phyloP scores from a whole-genome alignment of 1,140 invertebrate species.

The Drosophila littoralis region DNA sequence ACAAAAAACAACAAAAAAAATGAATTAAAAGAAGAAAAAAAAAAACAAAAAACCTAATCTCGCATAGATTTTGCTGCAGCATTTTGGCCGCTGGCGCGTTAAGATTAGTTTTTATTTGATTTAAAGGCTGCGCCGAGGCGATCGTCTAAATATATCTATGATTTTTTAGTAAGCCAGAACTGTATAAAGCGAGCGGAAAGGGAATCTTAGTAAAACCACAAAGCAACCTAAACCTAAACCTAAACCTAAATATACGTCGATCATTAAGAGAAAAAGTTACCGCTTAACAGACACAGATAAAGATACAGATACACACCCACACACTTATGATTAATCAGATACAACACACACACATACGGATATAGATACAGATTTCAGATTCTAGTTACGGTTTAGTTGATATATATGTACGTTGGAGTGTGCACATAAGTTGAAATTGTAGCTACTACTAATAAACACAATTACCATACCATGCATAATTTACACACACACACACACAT shows the following conservation, averaged over 20 bases:
- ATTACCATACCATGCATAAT: slow-evolving; percentile 46
- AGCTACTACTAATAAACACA: slow-evolving; percentile 69
- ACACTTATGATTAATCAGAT: slow-evolving; percentile 20
- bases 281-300: slow-evolving; percentile 28
- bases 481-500: slow-evolving; percentile 23
- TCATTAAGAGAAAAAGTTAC: slow-evolving; percentile 36
- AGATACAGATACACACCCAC: slow-evolving; percentile 12
- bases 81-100: slow-evolving; percentile 64
- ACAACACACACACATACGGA: slow-evolving; percentile 13
- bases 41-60: slow-evolving; percentile 63
- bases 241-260: slow-evolving; percentile 32
- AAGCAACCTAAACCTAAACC: slow-evolving; percentile 41
- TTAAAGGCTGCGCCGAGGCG: slow-evolving; percentile 33
- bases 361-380: slow-evolving; percentile 53
- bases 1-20: background rate
- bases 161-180: slow-evolving; percentile 44
- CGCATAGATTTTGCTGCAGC: slow-evolving; percentile 68
- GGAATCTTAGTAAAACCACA: slow-evolving; percentile 23
- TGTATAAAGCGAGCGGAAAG: slow-evolving; percentile 44
- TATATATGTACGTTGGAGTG: slow-evolving; percentile 53
- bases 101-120: slow-evolving; percentile 59
- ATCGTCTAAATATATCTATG: slow-evolving; percentile 23
- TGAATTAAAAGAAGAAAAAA: background rate
- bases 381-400: slow-evolving; percentile 72
- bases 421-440: slow-evolving; percentile 79